Base-by-base conservation (phyloP, 2,113 vertebrate species). In the Lampris incognitus region DNA sequence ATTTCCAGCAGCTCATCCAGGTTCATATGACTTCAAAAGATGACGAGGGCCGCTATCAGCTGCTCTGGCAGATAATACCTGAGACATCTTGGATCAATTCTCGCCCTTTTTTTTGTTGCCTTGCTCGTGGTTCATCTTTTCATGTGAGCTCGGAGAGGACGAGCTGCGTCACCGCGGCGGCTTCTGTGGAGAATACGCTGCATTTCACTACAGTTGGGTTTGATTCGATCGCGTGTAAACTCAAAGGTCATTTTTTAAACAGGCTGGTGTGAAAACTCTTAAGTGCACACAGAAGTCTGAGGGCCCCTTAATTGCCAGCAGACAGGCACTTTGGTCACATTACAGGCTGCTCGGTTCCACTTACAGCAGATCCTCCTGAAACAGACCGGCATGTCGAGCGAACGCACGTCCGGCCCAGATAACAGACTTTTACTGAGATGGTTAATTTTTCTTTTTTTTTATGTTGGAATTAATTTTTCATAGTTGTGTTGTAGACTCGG, bases 401-500 rank as follows among this genome's bases (percentile, higher is more conserved):
- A 85, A 95, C 89, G 89, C 89, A 93, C 94, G 89, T 84, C 65
- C 76, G 94, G 92, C 90, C 93, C 82, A 89, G 91, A 95, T 93
- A 95, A 91, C 88, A 91, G 86, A 82, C 92, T 92, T 87, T 89
- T 92, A 92, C 93, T 92, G 94, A 94, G 78, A 83, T 89, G 94
- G 88, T 94, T 95, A 94, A 93, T 94, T 93, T 90, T 80, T 78
- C 69, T 86, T 87, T 88, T 97, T 93, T 89, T 87, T 81, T 94
- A 92, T 93, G 90, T 93, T 75, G 65, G 89, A 91, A 95, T 96
- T 94, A 95, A 96, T 97, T 95, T 95, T 96, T 95, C 86, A 95
- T 94, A 93, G 94, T 90, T 93, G 94, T 93, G 94, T 89, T 68
- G 91, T 93, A 94, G 72, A 88, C 79, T 81, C 93, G 93, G 92